Percentiles rank a stretch among this genome's conserved stretches.
These are phyloP conservation scores for Arvicanthis niloticus DNA, from an alignment of 2,113 vertebrate genomes.

Conservation along the genomic window DNA sequence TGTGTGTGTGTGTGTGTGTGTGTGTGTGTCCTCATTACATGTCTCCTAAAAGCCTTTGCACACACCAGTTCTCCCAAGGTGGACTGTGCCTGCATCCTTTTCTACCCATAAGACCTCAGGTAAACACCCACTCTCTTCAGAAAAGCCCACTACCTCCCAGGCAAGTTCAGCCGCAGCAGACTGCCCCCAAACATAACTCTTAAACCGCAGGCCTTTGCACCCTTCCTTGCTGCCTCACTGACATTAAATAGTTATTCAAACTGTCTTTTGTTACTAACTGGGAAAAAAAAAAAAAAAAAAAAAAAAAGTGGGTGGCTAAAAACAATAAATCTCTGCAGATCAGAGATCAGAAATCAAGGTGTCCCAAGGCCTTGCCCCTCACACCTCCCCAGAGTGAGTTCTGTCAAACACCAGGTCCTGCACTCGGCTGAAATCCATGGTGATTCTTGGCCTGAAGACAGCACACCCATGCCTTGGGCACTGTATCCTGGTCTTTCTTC, in stretches of 20 bases:
- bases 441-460: not conserved
- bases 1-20: too few relatives aligned
- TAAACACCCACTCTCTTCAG: not conserved
- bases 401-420: not conserved
- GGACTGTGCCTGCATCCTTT: not conserved
- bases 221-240: not conserved
- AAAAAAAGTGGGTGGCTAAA: not conserved
- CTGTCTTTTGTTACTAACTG: not conserved
- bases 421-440: not conserved
- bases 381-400: too few relatives aligned
- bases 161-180: not conserved
- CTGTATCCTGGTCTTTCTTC: not conserved
- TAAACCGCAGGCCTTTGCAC: rapidly evolving
- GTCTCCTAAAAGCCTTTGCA: not conserved
- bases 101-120: not conserved
- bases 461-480: not conserved
- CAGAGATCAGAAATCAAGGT: not conserved
- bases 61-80: not conserved
- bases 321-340: not conserved
- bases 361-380: not conserved
- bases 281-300: not conserved
- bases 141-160: not conserved
- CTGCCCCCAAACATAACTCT: rapidly evolving
- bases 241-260: not conserved
- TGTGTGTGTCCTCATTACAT: too few relatives aligned